These are phyloP conservation scores for Xestia c-nigrum DNA, from an alignment of 2,888 invertebrate species.

Conservation along the genomic window DNA sequence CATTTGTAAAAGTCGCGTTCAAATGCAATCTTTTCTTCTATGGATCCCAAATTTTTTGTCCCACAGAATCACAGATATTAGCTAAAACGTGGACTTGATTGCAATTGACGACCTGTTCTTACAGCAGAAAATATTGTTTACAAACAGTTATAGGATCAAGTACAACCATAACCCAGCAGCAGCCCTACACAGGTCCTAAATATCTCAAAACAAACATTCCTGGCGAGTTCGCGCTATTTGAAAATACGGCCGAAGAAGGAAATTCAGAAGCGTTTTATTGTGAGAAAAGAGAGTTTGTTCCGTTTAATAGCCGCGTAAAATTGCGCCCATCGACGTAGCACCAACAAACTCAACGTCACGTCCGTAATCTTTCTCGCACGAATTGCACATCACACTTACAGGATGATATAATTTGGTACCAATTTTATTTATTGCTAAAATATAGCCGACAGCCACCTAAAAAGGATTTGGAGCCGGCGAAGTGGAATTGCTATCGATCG, in stretches of 20 bases:
- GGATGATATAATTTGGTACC: conserved; percentile 74
- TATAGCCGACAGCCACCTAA: conserved; percentile 64
- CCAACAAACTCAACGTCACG: conserved; percentile 74
- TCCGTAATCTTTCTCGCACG: conserved; percentile 82
- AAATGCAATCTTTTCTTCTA: too few relatives aligned
- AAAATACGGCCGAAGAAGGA: conserved; percentile 77
- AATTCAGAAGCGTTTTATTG: conserved; percentile 81
- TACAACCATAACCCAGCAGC: conserved; percentile 69
- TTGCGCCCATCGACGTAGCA: conserved; percentile 73
- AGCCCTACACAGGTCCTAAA: conserved; percentile 72
- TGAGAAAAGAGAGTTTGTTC: conserved; percentile 74
- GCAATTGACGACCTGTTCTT: too few relatives aligned
- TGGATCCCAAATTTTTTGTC: too few relatives aligned
- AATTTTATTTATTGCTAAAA: conserved; percentile 70
- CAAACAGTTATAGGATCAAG: neutral
- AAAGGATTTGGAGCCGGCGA: conserved; percentile 62
- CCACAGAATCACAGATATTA: too few relatives aligned
- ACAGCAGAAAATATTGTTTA: neutral
- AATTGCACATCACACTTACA: conserved; percentile 72
- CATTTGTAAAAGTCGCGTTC: too few relatives aligned
- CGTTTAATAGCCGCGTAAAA: conserved; percentile 80
- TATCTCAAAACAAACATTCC: conserved; percentile 84
- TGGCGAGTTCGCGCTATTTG: conserved; percentile 74
- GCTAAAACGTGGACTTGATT: too few relatives aligned
- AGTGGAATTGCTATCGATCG: conserved; percentile 65